Evolutionary conservation across 1,140 invertebrate species (phyloP), one percentile per base, ranked within the genome.

Genomic region (Anastatus disparis): DNA sequence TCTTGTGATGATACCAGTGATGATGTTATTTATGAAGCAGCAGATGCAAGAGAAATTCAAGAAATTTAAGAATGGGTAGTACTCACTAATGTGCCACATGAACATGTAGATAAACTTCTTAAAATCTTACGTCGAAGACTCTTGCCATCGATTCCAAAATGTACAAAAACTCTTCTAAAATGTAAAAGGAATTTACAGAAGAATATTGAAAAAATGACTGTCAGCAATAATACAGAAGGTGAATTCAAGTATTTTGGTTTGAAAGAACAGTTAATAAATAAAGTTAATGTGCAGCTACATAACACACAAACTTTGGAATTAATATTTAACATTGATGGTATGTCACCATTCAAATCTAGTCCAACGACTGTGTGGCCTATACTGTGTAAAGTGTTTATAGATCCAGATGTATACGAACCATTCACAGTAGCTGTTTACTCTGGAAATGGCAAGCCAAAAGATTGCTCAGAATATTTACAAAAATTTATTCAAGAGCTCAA

Each of bases 401-500:
- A 29, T 27, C 17, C 29, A 27, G 61, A 71, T 56, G 13, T 71
- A 12, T 65, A 71, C 46, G 15, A 55, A 44, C 29, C 24, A 24
- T 70, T 50, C 26, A 44, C 58, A 29, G 40, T 65, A 13, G 59
- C 69, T 26, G 24, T 71, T 9, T 71, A 58, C n/a, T n/a, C n/a
- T n/a, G n/a, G n/a, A n/a, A n/a, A n/a, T n/a, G n/a, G n/a, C n/a
- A n/a, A n/a, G n/a, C 69, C 69, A 20, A 53, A 56, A 38, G 12
- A 56, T 44, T 71, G 9, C 6, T 35, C 20, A 20, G 13, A 55
- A 6, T 71, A 44, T 38, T 58, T 71, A 13, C 17, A 46, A 2
- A 8, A 40, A 46, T 71, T 71, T 44, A 53, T 71, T 48, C 2
- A 48, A 24, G 69, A 71, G 48, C 6, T 63, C 0, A 71, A 71